Evolutionary conservation across 2,797 vertebrate genomes (phyloP).

Genomic region (Tolypeutes matacus): DNA sequence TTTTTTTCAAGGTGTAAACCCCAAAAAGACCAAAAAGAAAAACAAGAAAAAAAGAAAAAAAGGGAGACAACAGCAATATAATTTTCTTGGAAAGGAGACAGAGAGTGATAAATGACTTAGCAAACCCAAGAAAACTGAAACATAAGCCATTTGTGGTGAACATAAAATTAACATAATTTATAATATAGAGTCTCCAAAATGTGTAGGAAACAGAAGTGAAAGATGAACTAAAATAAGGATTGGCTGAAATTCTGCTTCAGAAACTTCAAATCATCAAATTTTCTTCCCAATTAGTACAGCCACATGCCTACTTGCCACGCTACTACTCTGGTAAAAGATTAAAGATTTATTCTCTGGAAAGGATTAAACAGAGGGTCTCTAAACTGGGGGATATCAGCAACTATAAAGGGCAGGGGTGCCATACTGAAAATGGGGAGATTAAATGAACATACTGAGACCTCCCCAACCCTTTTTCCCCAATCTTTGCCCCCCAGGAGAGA

Average conservation of each 20-base stretch:
- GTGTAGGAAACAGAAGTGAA: not conserved
- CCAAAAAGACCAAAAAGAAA: not conserved
- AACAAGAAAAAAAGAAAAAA: not conserved
- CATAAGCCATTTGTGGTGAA: not conserved
- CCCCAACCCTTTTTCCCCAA: too few relatives aligned
- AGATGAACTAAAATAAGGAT: constrained; percentile 6
- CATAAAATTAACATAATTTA: constrained; percentile 1
- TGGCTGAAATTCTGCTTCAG: constrained; percentile 32
- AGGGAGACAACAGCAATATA: not conserved
- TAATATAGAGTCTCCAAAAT: not conserved
- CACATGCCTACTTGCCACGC: not conserved
- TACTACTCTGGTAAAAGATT: not conserved
- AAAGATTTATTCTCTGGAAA: not conserved
- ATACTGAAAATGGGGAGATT: constrained; percentile 1
- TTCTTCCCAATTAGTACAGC: not conserved
- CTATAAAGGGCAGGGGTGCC: not conserved
- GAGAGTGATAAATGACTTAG: not conserved
- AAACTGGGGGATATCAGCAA: constrained; percentile 6
- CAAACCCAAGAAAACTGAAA: not conserved
- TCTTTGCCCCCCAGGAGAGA: too few relatives aligned
- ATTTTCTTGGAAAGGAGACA: constrained; percentile 51
- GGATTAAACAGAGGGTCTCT: constrained; percentile 15
- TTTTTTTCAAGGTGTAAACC: not conserved
- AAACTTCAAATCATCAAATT: constrained; percentile 43
- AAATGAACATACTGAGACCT: not conserved